Evolutionary conservation across 1,140 invertebrate species (phyloP).

Genomic region (Notospermus geniculatus): DNA sequence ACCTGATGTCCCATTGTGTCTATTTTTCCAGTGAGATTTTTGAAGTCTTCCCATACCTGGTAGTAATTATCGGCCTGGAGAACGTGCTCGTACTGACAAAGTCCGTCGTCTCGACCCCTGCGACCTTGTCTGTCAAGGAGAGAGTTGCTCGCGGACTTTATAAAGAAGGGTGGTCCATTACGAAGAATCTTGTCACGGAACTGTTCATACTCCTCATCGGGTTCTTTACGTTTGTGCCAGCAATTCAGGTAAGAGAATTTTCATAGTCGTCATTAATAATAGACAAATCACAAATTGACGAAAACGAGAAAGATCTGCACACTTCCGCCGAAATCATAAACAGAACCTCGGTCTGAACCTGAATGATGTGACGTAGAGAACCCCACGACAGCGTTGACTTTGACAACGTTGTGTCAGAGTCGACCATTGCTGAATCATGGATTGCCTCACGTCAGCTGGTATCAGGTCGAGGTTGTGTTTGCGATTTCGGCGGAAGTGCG

Average conservation of each 20-base stretch:
- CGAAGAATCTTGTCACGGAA: conserved; percentile 90
- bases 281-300: too few relatives aligned
- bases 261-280: too few relatives aligned
- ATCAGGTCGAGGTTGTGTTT: too few relatives aligned
- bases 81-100: conserved; percentile 94
- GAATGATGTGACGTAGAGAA: too few relatives aligned
- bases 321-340: too few relatives aligned
- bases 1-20: background rate
- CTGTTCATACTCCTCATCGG: conserved; percentile 89
- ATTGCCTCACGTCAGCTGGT: too few relatives aligned
- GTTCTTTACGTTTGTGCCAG: conserved; percentile 73
- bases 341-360: too few relatives aligned
- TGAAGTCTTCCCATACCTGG: conserved; percentile 88
- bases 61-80: conserved; percentile 91
- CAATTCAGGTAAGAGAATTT: conserved; percentile 71
- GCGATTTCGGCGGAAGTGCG: too few relatives aligned
- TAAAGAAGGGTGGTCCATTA: conserved; percentile 94
- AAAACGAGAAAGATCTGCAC: too few relatives aligned
- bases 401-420: too few relatives aligned
- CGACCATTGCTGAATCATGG: too few relatives aligned
- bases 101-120: conserved; percentile 87
- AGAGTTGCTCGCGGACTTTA: conserved; percentile 84
- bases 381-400: too few relatives aligned
- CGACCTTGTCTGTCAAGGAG: conserved; percentile 90
- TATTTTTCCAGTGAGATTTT: conserved; percentile 12